phyloP scores from a whole-genome alignment of 2,888 invertebrate species.

The Lycaena phlaeas region DNA sequence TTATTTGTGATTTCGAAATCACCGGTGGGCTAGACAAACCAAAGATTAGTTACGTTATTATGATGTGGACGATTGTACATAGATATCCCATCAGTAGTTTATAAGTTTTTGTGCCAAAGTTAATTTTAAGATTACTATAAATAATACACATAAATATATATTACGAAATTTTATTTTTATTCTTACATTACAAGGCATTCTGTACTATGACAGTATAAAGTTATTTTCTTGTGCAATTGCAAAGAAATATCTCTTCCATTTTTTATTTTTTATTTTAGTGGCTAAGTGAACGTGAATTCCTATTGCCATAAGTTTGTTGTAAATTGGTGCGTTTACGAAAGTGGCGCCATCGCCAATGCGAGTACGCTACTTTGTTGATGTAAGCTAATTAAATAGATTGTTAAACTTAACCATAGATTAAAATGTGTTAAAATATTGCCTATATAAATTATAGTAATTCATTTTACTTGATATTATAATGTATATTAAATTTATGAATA shows the following conservation, averaged over 20 bases:
- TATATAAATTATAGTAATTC: conserved; percentile 72
- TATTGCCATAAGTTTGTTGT: conserved; percentile 65
- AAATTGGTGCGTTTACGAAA: conserved; percentile 17
- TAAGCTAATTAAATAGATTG: conserved; percentile 61
- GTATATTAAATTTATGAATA: conserved; percentile 74
- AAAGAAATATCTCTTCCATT: conserved; percentile 41
- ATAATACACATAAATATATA: conserved; percentile 26
- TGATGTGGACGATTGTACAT: conserved; percentile 60
- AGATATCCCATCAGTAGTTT: conserved; percentile 43
- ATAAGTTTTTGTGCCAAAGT: conserved; percentile 54
- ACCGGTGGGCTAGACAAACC: conserved; percentile 70
- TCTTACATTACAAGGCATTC: conserved; percentile 47
- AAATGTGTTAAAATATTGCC: conserved; percentile 73
- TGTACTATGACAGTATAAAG: conserved; percentile 48
- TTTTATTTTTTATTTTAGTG: conserved; percentile 25
- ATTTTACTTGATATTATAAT: conserved; percentile 73
- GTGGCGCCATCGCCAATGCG: conserved; percentile 20
- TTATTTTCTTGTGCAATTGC: conserved; percentile 50
- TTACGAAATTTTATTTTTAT: conserved; percentile 36
- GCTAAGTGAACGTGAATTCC: conserved; percentile 62
- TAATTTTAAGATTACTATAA: conserved; percentile 45
- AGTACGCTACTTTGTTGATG: conserved; percentile 42
- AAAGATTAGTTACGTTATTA: conserved; percentile 55
- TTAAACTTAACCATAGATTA: conserved; percentile 72
- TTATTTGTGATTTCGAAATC: conserved; percentile 40